Percentiles rank a stretch among this genome's conserved stretches.
Conservation (phyloP, 2,797 vertebrate species). For the Aphelocoma californica region DNA sequence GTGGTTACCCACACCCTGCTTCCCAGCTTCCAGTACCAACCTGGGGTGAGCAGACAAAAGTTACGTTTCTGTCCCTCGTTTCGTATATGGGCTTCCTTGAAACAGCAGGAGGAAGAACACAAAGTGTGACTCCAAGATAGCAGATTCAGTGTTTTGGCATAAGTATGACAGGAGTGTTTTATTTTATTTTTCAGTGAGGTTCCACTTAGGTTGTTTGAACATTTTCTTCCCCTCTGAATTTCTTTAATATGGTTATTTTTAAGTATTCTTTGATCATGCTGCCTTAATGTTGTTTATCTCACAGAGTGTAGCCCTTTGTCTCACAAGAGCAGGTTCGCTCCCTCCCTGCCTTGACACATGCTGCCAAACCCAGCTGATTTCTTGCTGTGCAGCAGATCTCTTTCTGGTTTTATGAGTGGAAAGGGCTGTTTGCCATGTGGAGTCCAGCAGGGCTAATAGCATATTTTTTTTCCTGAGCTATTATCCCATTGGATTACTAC, state of each 20-base stretch:
- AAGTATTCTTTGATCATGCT: conserved; percentile 25
- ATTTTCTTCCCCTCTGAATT: neutral
- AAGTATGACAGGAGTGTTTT: neutral
- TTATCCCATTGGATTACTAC: conserved; percentile 70
- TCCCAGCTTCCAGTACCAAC: neutral
- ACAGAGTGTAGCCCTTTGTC: conserved; percentile 48
- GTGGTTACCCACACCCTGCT: neutral
- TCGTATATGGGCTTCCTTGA: neutral
- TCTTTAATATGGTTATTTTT: neutral
- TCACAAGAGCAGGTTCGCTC: conserved; percentile 46
- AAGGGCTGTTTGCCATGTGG: conserved; percentile 52
- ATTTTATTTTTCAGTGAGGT: neutral
- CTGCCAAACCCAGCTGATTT: conserved; percentile 4
- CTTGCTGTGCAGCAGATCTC: conserved; percentile 52
- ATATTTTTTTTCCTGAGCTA: conserved; percentile 60
- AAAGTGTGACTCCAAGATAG: neutral
- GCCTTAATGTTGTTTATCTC: conserved; percentile 24
- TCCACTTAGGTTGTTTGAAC: neutral
- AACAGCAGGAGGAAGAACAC: neutral
- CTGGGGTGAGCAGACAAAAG: neutral
- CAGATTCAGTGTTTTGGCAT: neutral
- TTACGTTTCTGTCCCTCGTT: neutral
- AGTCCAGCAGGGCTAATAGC: conserved; percentile 64
- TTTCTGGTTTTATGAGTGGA: conserved; percentile 56
- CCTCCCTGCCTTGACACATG: conserved; percentile 43